Evolutionary conservation across 2,797 vertebrate genomes (phyloP).

Genomic region (Myotis findleyi): DNA sequence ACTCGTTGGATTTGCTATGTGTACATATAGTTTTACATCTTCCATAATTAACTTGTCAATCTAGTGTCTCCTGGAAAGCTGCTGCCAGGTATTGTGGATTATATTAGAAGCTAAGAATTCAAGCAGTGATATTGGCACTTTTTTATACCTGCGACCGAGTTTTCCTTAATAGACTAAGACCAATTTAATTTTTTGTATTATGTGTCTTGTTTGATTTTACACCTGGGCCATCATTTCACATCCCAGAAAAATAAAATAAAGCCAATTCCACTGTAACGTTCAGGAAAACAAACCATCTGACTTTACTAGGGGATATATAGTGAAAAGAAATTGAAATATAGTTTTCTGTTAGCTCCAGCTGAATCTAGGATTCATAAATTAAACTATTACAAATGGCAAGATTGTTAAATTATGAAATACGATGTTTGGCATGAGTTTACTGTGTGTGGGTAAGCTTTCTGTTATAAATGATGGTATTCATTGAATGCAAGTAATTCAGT

Average conservation of each 20-base stretch:
- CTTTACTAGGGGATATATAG: not conserved
- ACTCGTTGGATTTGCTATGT: conserved; percentile 71
- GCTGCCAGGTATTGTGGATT: conserved; percentile 26
- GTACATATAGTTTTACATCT: conserved; percentile 64
- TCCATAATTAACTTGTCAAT: conserved; percentile 65
- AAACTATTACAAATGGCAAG: not conserved
- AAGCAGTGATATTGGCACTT: not conserved
- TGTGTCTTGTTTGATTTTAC: conserved; percentile 60
- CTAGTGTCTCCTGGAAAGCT: conserved; percentile 52
- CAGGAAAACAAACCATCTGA: not conserved
- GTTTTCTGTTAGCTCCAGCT: conserved; percentile 9
- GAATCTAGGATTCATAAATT: not conserved
- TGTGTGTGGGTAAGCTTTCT: conserved; percentile 36
- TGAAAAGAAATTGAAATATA: not conserved
- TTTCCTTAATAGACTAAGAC: not conserved
- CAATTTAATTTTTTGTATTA: conserved; percentile 53
- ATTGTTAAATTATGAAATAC: not conserved
- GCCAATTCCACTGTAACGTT: not conserved
- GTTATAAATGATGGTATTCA: not conserved
- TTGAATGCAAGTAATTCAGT: not conserved
- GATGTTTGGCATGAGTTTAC: conserved; percentile 1
- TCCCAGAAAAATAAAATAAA: conserved; percentile 44
- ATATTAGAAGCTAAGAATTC: conserved; percentile 46
- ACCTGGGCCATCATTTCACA: not conserved
- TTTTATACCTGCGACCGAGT: not conserved